Evolutionary conservation across 2,888 invertebrate species (phyloP), one percentile per base, ranked within the genome.

Genomic region (Dendrolimus pini): DNA sequence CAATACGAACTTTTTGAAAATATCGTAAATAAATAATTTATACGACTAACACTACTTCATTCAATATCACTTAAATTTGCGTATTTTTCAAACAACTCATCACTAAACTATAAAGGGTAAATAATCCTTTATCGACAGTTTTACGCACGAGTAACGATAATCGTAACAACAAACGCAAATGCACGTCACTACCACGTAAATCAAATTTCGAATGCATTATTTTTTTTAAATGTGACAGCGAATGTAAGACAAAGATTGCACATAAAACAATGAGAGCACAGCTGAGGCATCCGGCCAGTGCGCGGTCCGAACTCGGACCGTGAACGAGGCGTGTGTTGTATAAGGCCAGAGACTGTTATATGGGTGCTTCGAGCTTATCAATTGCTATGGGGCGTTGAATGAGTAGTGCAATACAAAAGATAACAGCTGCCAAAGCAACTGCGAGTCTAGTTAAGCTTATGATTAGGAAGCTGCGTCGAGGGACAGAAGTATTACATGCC

Each of bases 291-390:
- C 68, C 77, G 77, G 72, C 61, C 58, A 63, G 66, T 56, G 61
- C 56, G 60, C 58, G 59, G 55, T 60, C 58, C 55, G 61, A 60
- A 63, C 55, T 41, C 54, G 42, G 56, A 12, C 54, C 58, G 54
- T 58, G 53, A 18, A 47, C 54, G 55, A 52, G 47, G 52, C 47
- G 54, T 59, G 18, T 65, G 66, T 67, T 62, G 68, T 60, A 67
- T 63, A 60, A 64, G 66, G 63, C 66, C 67, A 66, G 65, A 69
- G 63, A 67, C 59, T 63, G 61, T 59, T 66, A 67, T 67, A 68
- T 67, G 67, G 65, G 68, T 68, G 73, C 66, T 62, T 67, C 61
- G 62, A 71, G 68, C 71, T 77, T 78, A 76, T 78, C 83, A 80
- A 76, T 74, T 67, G 73, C 67, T 69, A 73, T 69, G 71, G 72